These are phyloP conservation scores for Drosophila diplacantha DNA, from an alignment of 2,888 invertebrate genomes.

Conservation along the genomic window DNA sequence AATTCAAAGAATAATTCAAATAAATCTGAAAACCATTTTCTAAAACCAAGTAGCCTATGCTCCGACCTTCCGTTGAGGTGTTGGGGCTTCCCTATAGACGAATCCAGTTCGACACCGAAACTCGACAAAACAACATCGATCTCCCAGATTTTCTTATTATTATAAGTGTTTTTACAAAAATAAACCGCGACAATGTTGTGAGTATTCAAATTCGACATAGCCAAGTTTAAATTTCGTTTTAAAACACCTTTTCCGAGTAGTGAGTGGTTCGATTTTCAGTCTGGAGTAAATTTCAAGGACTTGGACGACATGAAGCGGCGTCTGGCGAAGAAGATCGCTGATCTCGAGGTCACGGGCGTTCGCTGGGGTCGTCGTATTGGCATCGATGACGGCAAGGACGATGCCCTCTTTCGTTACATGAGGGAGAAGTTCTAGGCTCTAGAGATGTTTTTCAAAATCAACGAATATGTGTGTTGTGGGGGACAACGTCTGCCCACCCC, in stretches of 20 bases:
- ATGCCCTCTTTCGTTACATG: constrained; percentile 13
- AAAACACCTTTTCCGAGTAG: background rate
- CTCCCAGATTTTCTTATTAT: constrained; percentile 7
- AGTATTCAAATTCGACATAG: background rate
- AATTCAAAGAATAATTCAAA: background rate
- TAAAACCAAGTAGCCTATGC: background rate
- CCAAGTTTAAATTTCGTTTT: accelerated
- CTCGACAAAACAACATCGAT: constrained; percentile 11
- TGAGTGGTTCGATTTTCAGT: constrained; percentile 14
- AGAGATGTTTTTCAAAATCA: constrained; percentile 4
- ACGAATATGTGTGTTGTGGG: background rate
- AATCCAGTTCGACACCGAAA: constrained; percentile 6
- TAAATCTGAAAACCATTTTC: background rate
- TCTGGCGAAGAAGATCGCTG: constrained; percentile 4
- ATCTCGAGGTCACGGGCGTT: constrained; percentile 13
- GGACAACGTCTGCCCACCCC: background rate
- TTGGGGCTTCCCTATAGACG: background rate
- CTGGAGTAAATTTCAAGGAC: constrained; percentile 1
- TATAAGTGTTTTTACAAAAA: constrained; percentile 6
- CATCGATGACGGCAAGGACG: constrained; percentile 15
- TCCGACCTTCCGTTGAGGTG: background rate
- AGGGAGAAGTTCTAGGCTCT: constrained; percentile 12
- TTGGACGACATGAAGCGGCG: constrained; percentile 14
- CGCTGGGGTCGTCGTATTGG: constrained; percentile 21
- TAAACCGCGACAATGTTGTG: constrained; percentile 23